These are phyloP conservation scores for Leptobrachium ailaonicum DNA, from an alignment of 2,113 vertebrate genomes.

Conservation along the genomic window DNA sequence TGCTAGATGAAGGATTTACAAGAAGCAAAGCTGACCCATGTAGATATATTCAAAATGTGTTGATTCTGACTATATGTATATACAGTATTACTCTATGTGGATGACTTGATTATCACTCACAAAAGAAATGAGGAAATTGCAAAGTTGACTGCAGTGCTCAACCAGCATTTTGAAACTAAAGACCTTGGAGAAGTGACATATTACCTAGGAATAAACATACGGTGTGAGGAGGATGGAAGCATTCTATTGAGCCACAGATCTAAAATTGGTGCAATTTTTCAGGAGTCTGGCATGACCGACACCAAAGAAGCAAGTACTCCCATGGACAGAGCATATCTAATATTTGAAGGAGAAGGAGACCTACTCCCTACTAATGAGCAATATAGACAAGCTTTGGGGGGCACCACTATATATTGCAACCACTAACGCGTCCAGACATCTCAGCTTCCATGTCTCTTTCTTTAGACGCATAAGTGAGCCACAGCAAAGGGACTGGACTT, in stretches of 20 bases:
- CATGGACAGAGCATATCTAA: not conserved
- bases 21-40: too few species aligned
- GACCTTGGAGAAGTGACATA: not conserved
- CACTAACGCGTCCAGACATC: not conserved
- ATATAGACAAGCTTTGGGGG: conserved; percentile 2
- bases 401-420: not conserved
- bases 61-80: not conserved
- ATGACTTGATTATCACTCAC: not conserved
- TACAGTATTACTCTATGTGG: not conserved
- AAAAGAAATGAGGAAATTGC: conserved; percentile 2
- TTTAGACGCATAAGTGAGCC: not conserved
- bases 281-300: not conserved
- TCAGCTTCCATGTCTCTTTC: not conserved
- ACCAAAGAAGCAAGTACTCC: not conserved
- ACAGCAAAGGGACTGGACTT: not conserved
- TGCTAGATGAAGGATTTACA: too few species aligned
- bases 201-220: too few species aligned
- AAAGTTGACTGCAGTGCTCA: not conserved
- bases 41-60: too few species aligned
- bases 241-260: too few species aligned
- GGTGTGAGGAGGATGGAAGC: too few species aligned
- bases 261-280: too few species aligned
- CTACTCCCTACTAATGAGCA: not conserved
- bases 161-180: not conserved
- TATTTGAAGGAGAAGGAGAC: not conserved